Evolutionary conservation across 2,113 vertebrate species (phyloP).

Genomic region (Apodemus sylvaticus): DNA sequence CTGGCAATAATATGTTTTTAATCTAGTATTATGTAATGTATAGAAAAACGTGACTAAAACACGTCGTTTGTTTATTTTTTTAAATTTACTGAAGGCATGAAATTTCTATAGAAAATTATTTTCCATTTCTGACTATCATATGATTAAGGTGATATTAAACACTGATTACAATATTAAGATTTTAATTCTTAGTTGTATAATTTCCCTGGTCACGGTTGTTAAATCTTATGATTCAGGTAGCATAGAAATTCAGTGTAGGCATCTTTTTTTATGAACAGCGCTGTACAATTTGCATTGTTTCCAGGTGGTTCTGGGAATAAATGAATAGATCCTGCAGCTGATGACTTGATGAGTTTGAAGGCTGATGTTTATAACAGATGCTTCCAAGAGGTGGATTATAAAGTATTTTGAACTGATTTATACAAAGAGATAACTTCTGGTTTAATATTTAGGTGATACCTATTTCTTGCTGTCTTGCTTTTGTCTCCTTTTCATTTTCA

Average conservation of each 20-base stretch:
- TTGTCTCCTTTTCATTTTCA: not conserved
- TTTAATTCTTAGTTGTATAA: slow-evolving; percentile 61
- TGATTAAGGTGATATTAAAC: slow-evolving; percentile 63
- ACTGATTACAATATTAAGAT: slow-evolving; percentile 55
- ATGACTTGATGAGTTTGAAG: slow-evolving; percentile 45
- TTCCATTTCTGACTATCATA: slow-evolving; percentile 32
- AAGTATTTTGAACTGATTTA: slow-evolving; percentile 32
- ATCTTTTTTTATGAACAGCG: slow-evolving; percentile 77
- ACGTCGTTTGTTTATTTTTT: slow-evolving; percentile 1
- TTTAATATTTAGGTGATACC: slow-evolving; percentile 4
- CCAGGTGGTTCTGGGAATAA: slow-evolving; percentile 75
- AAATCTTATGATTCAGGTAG: slow-evolving; percentile 71
- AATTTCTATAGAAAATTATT: slow-evolving; percentile 37
- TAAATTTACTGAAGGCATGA: not conserved
- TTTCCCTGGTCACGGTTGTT: slow-evolving; percentile 60
- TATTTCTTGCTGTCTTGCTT: not conserved
- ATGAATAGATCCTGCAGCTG: slow-evolving; percentile 74
- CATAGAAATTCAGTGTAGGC: slow-evolving; percentile 74
- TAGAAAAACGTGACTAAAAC: slow-evolving; percentile 38
- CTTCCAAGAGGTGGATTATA: slow-evolving; percentile 52
- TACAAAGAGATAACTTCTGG: not conserved
- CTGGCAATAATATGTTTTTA: not conserved
- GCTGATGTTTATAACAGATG: slow-evolving; percentile 50
- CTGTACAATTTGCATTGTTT: slow-evolving; percentile 75
- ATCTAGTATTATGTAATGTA: not conserved